A percentile compares a stretch with the other conserved stretches of the same genome.
Evolutionary conservation across 2,888 invertebrate species (phyloP).

Genomic region (Drosophila rellima): DNA sequence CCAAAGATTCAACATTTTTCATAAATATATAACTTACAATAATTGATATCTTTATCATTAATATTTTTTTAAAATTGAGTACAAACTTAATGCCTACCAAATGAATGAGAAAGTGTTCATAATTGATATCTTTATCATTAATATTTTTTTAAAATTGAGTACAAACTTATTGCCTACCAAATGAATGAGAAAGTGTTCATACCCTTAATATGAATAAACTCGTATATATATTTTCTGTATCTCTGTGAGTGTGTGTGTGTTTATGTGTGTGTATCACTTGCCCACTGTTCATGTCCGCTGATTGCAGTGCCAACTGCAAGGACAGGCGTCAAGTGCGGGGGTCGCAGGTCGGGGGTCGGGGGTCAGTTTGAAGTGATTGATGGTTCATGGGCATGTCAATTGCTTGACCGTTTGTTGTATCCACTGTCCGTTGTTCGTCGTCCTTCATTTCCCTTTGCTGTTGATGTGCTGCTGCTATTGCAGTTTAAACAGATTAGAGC

Average conservation of each 20-base stretch:
- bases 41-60: too few relatives aligned
- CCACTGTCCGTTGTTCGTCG: conserved; percentile 22
- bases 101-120: too few relatives aligned
- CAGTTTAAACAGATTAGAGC: conserved; percentile 81
- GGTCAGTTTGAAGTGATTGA: conserved; percentile 70
- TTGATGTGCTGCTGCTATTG: conserved; percentile 45
- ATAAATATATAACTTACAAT: too few relatives aligned
- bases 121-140: too few relatives aligned
- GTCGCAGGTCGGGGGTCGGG: not conserved
- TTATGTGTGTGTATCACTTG: conserved; percentile 18
- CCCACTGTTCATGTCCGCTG: conserved; percentile 56
- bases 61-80: too few relatives aligned
- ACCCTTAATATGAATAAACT: not conserved
- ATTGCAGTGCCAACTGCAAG: conserved; percentile 68
- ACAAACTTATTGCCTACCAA: not conserved
- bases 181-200: conserved; percentile 18
- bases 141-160: too few relatives aligned
- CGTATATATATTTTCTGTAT: conserved; percentile 21
- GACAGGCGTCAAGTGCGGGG: conserved; percentile 15
- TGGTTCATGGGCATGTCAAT: conserved; percentile 78
- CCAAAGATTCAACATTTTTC: too few relatives aligned
- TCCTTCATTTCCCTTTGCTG: conserved; percentile 26
- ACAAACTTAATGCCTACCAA: too few relatives aligned
- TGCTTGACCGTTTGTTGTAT: conserved; percentile 65
- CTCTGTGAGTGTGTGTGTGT: not conserved